A percentile compares a stretch with the other conserved stretches of the same genome.
Conservation (phyloP, 2,113 vertebrate genomes). For the Nycticryphes semicollaris region DNA sequence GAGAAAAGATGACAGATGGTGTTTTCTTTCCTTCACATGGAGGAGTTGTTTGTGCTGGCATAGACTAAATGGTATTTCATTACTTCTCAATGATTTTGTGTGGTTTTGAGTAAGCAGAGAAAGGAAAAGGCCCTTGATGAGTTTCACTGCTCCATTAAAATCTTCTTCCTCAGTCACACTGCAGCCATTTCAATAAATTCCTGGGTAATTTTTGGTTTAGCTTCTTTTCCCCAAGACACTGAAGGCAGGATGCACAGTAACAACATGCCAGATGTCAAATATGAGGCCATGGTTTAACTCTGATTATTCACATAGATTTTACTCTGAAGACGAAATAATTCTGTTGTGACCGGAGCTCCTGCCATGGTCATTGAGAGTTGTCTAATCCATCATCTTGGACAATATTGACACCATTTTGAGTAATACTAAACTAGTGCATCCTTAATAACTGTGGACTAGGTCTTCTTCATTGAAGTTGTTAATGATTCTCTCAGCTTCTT, state of each 20-base stretch:
- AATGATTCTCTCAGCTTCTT: neutral
- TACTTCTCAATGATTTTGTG: slow-evolving; percentile 1
- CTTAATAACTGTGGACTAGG: neutral
- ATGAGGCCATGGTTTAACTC: neutral
- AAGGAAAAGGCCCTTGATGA: neutral
- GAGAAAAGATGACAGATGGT: slow-evolving; percentile 35
- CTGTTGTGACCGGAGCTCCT: neutral
- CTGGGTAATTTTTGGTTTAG: neutral
- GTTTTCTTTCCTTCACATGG: slow-evolving; percentile 8
- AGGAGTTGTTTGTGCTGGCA: slow-evolving; percentile 46
- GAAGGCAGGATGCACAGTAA: neutral
- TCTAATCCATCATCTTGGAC: neutral
- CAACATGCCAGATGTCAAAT: neutral
- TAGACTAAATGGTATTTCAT: slow-evolving; percentile 11
- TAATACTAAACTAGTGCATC: neutral
- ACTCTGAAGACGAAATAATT: neutral
- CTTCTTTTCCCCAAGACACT: neutral
- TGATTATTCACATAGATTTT: neutral
- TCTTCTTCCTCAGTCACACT: neutral
- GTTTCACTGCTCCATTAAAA: neutral
- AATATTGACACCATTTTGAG: neutral
- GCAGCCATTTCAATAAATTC: neutral
- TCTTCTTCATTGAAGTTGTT: neutral
- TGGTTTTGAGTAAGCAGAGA: neutral
- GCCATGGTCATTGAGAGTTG: neutral